Conservation (phyloP, 2,888 invertebrate species). For the Drosophila nr. fundita region DNA sequence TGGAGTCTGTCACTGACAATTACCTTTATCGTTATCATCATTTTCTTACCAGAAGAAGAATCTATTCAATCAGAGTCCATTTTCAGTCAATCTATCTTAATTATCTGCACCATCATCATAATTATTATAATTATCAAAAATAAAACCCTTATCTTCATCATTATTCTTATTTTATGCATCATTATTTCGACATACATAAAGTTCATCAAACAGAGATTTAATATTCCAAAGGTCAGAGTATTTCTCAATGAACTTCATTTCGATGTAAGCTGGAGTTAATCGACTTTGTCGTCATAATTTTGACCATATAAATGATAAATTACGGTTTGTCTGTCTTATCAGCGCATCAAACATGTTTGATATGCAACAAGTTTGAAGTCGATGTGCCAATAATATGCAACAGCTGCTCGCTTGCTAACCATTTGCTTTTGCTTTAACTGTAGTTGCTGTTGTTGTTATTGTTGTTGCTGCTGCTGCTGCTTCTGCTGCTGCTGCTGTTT, state of each 20-base stretch:
- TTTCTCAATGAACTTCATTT: background rate
- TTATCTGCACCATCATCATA: background rate
- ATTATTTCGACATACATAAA: background rate
- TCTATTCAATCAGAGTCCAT: background rate
- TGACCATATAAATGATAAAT: background rate
- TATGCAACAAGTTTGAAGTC: slow-evolving; percentile 54
- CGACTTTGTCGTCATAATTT: background rate
- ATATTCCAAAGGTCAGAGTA: background rate
- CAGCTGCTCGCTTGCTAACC: slow-evolving; percentile 41
- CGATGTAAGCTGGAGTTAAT: background rate
- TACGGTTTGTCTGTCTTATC: slow-evolving; percentile 48
- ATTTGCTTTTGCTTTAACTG: slow-evolving; percentile 13
- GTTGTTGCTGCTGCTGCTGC: slow-evolving; percentile 9
- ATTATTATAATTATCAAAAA: background rate
- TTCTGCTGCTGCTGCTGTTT: background rate
- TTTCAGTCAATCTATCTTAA: background rate
- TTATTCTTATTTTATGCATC: background rate
- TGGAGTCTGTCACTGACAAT: background rate
- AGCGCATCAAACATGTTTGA: slow-evolving; percentile 66
- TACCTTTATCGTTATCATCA: background rate
- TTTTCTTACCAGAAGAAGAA: background rate
- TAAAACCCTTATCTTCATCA: background rate
- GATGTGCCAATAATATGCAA: slow-evolving; percentile 75
- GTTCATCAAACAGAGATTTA: background rate
- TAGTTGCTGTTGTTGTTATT: slow-evolving; percentile 33